Conservation (phyloP, 1,140 invertebrate genomes). For the Acyrthosiphon pisum region DNA sequence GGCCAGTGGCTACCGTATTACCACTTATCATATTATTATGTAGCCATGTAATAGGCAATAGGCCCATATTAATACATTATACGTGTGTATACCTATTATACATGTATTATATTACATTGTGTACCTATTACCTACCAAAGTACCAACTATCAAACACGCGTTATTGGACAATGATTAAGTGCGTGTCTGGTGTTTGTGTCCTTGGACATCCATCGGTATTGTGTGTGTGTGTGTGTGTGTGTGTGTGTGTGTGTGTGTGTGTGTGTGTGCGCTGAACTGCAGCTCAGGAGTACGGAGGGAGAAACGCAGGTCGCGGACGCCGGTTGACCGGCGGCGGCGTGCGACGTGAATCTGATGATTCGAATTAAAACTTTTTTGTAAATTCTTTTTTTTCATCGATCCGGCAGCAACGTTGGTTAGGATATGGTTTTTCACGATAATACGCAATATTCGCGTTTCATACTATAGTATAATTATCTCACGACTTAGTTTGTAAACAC, state of each 20-base stretch:
- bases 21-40: background rate
- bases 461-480: background rate
- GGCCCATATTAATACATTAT: background rate
- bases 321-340: background rate
- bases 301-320: background rate
- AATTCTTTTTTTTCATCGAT: background rate
- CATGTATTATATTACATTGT: background rate
- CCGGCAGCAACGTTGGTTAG: background rate
- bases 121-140: constrained; percentile 3
- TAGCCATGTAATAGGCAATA: background rate
- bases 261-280: background rate
- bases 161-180: constrained; percentile 31
- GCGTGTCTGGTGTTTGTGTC: constrained; percentile 2
- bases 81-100: background rate
- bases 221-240: too few species aligned
- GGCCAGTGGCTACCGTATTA: background rate
- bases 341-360: background rate
- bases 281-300: background rate
- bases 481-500: background rate
- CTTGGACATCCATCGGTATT: constrained; percentile 17
- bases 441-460: background rate
- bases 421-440: background rate
- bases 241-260: too few species aligned
- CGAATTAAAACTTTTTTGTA: background rate
- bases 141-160: background rate